Percentiles rank a stretch among this genome's conserved stretches.
Conservation (phyloP, 1,140 invertebrate species). For the Arion vulgaris region DNA sequence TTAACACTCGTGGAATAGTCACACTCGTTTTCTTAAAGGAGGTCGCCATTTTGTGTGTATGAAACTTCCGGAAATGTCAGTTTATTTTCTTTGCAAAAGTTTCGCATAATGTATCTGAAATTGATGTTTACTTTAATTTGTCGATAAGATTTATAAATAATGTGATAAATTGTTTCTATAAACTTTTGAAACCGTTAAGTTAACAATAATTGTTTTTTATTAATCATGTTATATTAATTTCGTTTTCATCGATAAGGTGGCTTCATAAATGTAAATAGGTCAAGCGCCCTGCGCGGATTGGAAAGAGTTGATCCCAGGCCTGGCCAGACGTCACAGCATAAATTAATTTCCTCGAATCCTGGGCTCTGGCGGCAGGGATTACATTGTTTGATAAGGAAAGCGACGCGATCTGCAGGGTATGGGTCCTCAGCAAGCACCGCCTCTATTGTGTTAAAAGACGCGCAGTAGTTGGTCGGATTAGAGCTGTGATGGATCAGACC, state of each 20-base stretch:
- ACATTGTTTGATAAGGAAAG: slow-evolving; percentile 63
- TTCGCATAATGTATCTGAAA: not conserved
- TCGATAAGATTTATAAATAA: too few species aligned
- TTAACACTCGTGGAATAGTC: slow-evolving; percentile 68
- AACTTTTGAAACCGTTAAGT: too few species aligned
- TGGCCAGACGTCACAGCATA: slow-evolving; percentile 55
- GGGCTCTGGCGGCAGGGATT: slow-evolving; percentile 43
- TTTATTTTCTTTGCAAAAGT: not conserved
- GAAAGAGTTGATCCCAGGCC: slow-evolving; percentile 30
- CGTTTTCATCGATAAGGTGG: not conserved
- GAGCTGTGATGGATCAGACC: slow-evolving; percentile 27
- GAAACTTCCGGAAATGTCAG: not conserved
- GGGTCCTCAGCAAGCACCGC: slow-evolving; percentile 27
- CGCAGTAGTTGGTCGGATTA: slow-evolving; percentile 40
- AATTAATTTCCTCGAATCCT: slow-evolving; percentile 65
- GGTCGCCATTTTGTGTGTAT: slow-evolving; percentile 66
- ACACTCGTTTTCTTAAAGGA: slow-evolving; percentile 69
- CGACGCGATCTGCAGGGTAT: slow-evolving; percentile 39
- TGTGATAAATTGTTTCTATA: too few species aligned
- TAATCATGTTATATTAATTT: not conserved
- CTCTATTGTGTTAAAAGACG: slow-evolving; percentile 38
- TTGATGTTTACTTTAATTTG: too few species aligned
- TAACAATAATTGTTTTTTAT: not conserved
- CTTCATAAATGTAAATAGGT: slow-evolving; percentile 30
- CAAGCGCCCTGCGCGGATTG: slow-evolving; percentile 34